These are phyloP conservation scores for Fabriciana adippe DNA, from an alignment of 2,888 invertebrate species.

Conservation along the genomic window DNA sequence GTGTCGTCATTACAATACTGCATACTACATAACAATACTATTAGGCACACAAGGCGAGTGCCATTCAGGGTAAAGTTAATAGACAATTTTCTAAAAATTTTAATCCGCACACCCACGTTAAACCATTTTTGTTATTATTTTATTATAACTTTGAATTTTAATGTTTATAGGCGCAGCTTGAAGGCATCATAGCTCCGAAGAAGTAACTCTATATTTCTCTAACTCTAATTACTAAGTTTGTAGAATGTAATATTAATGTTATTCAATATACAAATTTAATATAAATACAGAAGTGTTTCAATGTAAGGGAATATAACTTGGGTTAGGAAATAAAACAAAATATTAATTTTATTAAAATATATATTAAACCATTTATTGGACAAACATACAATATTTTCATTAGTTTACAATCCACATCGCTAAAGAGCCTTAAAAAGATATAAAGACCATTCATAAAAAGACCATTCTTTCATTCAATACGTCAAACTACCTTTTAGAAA, in stretches of 20 bases:
- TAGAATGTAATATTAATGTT: conserved; percentile 9
- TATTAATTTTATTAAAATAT: conserved; percentile 78
- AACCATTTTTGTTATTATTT: no score
- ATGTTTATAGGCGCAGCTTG: conserved; percentile 89
- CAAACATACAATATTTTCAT: conserved; percentile 82
- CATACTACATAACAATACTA: no score
- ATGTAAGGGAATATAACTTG: conserved; percentile 1
- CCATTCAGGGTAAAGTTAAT: no score
- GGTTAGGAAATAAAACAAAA: conserved; percentile 48
- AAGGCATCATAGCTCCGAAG: conserved; percentile 97
- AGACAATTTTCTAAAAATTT: no score
- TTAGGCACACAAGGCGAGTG: no score
- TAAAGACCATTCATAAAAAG: conserved; percentile 69
- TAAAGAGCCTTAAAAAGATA: conserved; percentile 75
- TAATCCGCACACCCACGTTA: no score
- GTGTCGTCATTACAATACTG: no score
- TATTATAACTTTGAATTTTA: not conserved
- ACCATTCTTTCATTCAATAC: conserved; percentile 63
- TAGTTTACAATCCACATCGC: conserved; percentile 76
- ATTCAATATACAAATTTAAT: conserved; percentile 12
- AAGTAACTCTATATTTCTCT: conserved; percentile 76
- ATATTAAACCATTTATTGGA: conserved; percentile 82
- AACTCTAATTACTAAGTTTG: not conserved
- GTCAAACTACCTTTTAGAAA: conserved; percentile 41
- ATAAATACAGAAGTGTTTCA: conserved; percentile 3